Conservation (phyloP, 2,888 invertebrate genomes). For the Clistopyga incitator region DNA sequence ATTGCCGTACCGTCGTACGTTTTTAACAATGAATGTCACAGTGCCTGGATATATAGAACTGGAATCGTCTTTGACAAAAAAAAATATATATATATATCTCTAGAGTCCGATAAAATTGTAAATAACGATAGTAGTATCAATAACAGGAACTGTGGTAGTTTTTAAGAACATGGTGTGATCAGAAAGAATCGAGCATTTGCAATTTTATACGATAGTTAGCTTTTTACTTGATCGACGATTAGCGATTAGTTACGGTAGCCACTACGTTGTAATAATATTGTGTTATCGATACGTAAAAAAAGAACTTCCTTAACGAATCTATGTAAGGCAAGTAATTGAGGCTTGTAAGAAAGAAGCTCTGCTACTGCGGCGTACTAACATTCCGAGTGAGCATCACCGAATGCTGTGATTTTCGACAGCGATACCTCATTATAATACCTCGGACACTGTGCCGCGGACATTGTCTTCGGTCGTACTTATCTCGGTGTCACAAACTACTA, state of each 20-base stretch:
- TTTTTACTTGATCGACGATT: constrained; percentile 60
- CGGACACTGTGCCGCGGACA: constrained; percentile 66
- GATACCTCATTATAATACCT: constrained; percentile 51
- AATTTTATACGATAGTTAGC: constrained; percentile 72
- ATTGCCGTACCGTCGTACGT: constrained; percentile 41
- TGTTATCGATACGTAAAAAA: constrained; percentile 17
- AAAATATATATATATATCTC: constrained; percentile 39
- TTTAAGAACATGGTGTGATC: constrained; percentile 47
- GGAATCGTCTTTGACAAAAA: constrained; percentile 44
- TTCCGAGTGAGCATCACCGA: constrained; percentile 44
- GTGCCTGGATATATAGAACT: constrained; percentile 63
- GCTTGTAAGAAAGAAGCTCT: constrained; percentile 27
- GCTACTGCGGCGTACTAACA: constrained; percentile 41
- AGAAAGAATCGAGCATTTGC: constrained; percentile 68
- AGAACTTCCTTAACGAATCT: constrained; percentile 35
- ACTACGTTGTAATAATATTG: constrained; percentile 4
- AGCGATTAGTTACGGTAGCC: constrained; percentile 36
- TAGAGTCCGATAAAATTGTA: constrained; percentile 55
- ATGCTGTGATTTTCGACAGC: constrained; percentile 46
- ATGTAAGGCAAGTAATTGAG: constrained; percentile 32
- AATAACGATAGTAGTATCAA: constrained; percentile 44
- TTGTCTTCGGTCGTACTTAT: constrained; percentile 70
- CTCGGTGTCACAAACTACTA: constrained; percentile 45
- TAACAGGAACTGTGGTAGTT: constrained; percentile 19
- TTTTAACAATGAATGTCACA: constrained; percentile 63